phyloP scores from a whole-genome alignment of 2,797 vertebrate species.

The Helicolenus hilgendorfi region DNA sequence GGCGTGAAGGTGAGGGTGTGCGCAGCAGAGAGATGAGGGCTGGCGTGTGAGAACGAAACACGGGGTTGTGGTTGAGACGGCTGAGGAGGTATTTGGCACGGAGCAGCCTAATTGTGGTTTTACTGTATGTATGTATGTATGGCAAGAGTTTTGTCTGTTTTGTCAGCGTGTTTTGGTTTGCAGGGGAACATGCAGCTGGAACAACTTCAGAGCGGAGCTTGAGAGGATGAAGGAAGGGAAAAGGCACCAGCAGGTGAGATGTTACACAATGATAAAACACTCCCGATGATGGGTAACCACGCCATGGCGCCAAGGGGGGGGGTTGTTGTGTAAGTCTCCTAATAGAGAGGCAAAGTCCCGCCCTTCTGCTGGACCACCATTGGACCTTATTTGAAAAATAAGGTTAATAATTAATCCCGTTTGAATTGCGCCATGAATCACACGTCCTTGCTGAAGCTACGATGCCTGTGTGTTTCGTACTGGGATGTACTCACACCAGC shows the following conservation, averaged over 20 bases:
- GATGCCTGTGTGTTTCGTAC: too few relatives aligned
- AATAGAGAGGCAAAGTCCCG: neutral
- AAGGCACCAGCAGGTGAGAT: conserved; percentile 66
- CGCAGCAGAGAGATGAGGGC: conserved; percentile 30
- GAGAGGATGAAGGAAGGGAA: conserved; percentile 14
- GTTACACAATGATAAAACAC: conserved; percentile 64
- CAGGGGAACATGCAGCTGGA: conserved; percentile 33
- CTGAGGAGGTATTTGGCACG: conserved; percentile 42
- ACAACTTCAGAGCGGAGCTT: conserved; percentile 44
- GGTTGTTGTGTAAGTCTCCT: conserved; percentile 23
- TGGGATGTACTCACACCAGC: too few relatives aligned
- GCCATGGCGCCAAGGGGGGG: conserved; percentile 38
- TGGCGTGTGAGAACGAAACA: conserved; percentile 54
- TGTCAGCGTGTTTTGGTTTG: conserved; percentile 48
- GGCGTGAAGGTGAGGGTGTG: conserved; percentile 54
- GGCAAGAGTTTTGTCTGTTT: conserved; percentile 36
- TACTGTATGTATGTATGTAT: conserved; percentile 6
- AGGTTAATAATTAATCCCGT: too few relatives aligned
- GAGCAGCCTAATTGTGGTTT: conserved; percentile 18
- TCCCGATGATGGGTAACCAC: conserved; percentile 44
- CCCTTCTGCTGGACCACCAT: too few relatives aligned
- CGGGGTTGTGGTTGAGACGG: conserved; percentile 40
- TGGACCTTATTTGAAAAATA: too few relatives aligned
- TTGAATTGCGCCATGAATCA: too few relatives aligned
- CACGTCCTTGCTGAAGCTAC: too few relatives aligned